Evolutionary conservation across 2,113 vertebrate genomes (phyloP), one percentile per base, ranked within the genome.

Genomic region (Barbus barbus): DNA sequence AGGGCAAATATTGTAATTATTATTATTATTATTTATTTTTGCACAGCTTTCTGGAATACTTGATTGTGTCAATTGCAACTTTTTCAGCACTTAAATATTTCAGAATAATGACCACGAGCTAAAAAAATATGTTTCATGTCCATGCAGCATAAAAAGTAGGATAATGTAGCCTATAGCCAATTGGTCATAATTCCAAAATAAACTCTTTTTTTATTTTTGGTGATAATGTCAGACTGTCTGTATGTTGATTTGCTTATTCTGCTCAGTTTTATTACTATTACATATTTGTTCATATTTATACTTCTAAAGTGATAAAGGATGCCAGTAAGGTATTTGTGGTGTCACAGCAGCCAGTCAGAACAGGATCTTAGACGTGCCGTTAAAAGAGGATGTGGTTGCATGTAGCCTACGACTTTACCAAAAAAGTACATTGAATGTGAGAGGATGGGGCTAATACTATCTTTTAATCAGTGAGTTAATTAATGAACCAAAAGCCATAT

Each of bases 351-450:
- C 56, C 36, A 67, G 41, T 81, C 61, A 81, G 61, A 81, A 81
- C 60, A 51, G 61, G 77, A 81, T 81, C 18, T 67, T 28, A 5
- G 31, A 38, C 51, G 58, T 78, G 16, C 33, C 24, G 41, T 44
- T 51, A 51, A 48, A 38, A 33, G 60, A 67, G 78, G 78, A 81
- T 81, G 78, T 81, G 78, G 78, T 81, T 67, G 5, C n/a, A 8
- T 9, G n/a, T n/a, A n/a, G n/a, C n/a, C n/a, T n/a, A n/a, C 41
- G 26, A 46, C 78, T 51, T 81, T 46, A 51, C 60, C 78, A 81
- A 67, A 81, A 81, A 81, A 31, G 78, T 67, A 81, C 41, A 67
- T 65, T 8, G 16, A 48, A 48, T 0, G 12, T 67, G 31, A 48
- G 26, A 20, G 38, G 8, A 44, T 44, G 77, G 14, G n/a, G 9